A percentile compares a stretch with the other conserved stretches of the same genome.
phyloP scores from a whole-genome alignment of 2,113 vertebrate species.

The Ptychochromis oligacanthus region DNA sequence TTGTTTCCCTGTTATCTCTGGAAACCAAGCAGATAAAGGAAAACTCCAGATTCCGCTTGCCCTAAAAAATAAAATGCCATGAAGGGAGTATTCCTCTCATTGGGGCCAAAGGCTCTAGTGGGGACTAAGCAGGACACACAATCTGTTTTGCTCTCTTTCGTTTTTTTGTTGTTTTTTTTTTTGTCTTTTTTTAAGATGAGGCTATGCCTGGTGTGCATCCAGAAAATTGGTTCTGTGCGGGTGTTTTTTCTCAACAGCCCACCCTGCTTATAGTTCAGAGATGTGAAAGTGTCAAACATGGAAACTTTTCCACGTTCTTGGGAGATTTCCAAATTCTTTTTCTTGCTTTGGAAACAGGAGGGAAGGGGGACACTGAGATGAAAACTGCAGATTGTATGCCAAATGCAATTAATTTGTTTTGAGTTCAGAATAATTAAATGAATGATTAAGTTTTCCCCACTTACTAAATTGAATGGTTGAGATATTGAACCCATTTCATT shows the following conservation, averaged over 20 bases:
- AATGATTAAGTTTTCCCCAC: slow-evolving; percentile 55
- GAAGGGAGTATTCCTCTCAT: slow-evolving; percentile 65
- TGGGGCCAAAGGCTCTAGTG: slow-evolving; percentile 65
- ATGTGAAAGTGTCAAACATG: slow-evolving; percentile 45
- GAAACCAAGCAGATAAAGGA: slow-evolving; percentile 65
- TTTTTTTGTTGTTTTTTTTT: not conserved
- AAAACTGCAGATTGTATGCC: slow-evolving; percentile 53
- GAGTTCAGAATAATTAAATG: slow-evolving; percentile 50
- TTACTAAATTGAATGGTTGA: slow-evolving; percentile 64
- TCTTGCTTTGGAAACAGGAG: slow-evolving; percentile 57
- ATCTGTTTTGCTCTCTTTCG: slow-evolving; percentile 23
- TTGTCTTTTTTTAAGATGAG: slow-evolving; percentile 32
- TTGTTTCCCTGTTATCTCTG: slow-evolving; percentile 64
- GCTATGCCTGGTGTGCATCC: slow-evolving; percentile 56
- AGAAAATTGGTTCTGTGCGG: slow-evolving; percentile 51
- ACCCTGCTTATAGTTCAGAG: slow-evolving; percentile 54
- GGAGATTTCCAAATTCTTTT: slow-evolving; percentile 51
- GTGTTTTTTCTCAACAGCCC: slow-evolving; percentile 43
- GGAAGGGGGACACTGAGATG: slow-evolving; percentile 33
- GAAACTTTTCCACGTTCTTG: slow-evolving; percentile 42
- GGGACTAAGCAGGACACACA: slow-evolving; percentile 63
- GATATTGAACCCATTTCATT: slow-evolving; percentile 59
- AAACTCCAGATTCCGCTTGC: slow-evolving; percentile 74
- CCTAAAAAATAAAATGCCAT: slow-evolving; percentile 62
- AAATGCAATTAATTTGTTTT: slow-evolving; percentile 66